Evolutionary conservation across 2,113 vertebrate species (phyloP).

Genomic region (Marmota flaviventris): DNA sequence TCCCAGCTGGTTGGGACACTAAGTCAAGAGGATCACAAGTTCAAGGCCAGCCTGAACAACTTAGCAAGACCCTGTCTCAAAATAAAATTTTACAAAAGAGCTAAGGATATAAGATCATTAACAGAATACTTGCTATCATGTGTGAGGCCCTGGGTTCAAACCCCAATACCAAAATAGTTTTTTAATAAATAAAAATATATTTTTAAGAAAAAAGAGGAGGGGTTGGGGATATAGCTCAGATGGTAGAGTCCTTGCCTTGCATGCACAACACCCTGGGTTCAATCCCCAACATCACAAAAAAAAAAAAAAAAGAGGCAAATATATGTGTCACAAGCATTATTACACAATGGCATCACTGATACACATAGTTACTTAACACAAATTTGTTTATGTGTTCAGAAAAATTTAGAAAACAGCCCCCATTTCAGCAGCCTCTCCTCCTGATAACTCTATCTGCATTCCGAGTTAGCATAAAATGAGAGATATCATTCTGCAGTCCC

Average conservation of each 20-base stretch:
- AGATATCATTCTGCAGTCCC: not conserved
- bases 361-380: not conserved
- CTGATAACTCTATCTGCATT: too few species aligned
- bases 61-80: not conserved
- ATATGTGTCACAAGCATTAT: not conserved
- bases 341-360: not conserved
- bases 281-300: too few species aligned
- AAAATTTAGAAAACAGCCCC: not conserved
- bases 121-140: not conserved
- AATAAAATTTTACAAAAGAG: not conserved
- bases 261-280: too few species aligned
- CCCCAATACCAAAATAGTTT: not conserved
- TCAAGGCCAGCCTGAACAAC: not conserved
- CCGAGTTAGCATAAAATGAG: not conserved
- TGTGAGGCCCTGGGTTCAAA: not conserved
- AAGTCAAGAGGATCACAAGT: not conserved
- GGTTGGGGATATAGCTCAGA: too few species aligned
- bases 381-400: conserved; percentile 5
- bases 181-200: not conserved
- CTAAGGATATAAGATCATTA: not conserved
- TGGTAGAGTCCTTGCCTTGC: too few species aligned
- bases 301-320: not conserved
- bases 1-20: not conserved
- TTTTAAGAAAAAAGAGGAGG: not conserved
- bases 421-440: not conserved